Base-by-base conservation (phyloP, 2,113 vertebrate genomes). In the Sminthopsis crassicaudata region DNA sequence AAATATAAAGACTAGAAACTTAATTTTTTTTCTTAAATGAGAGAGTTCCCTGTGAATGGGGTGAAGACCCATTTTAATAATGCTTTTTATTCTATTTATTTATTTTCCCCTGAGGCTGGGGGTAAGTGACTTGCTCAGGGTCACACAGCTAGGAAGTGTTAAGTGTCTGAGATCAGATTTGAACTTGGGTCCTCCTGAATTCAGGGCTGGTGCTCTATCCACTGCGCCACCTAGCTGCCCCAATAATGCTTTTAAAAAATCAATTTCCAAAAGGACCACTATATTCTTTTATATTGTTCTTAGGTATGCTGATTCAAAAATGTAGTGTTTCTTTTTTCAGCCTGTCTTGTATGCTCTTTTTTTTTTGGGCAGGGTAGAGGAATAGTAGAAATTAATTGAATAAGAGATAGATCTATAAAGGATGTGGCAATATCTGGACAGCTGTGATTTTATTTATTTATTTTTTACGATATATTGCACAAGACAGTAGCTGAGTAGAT, bases 61-160 rank as follows among this genome's bases (percentile, higher is more conserved):
- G n/a, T n/a, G n/a, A 76, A 93, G 53, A 60, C 90, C 6, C 95
- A 88, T 95, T 95, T 96, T 30, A 90, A 4, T 67, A 94, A 93
- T 50, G 0, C 0, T 57, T 95, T 97, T 94, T 1, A n/a, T n/a
- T n/a, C n/a, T n/a, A n/a, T n/a, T n/a, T n/a, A n/a, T n/a, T n/a
- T n/a, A n/a, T n/a, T n/a, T n/a, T n/a, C n/a, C n/a, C n/a, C n/a
- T n/a, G n/a, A n/a, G n/a, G n/a, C n/a, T n/a, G n/a, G n/a, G n/a
- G n/a, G n/a, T n/a, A n/a, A n/a, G n/a, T n/a, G n/a, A n/a, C n/a
- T n/a, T n/a, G n/a, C n/a, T n/a, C n/a, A n/a, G n/a, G n/a, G n/a
- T n/a, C n/a, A n/a, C n/a, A n/a, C n/a, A n/a, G n/a, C n/a, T n/a
- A n/a, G n/a, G n/a, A n/a, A n/a, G n/a, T n/a, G n/a, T n/a, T n/a